Conservation (phyloP, 2,113 vertebrate genomes). For the human (Homo sapiens) region DNA sequence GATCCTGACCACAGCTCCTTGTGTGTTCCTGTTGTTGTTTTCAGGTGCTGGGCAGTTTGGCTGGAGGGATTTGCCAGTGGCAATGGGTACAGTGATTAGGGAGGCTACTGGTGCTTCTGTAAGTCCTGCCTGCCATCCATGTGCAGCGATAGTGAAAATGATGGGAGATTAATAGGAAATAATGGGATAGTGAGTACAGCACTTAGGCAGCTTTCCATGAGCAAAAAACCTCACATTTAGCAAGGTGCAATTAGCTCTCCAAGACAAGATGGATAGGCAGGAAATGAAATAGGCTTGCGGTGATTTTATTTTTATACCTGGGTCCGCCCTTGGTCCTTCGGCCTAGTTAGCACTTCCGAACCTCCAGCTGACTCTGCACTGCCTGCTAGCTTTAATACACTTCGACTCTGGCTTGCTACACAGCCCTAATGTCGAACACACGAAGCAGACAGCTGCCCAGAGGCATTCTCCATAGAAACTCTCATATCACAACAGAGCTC, state of each 20-base stretch:
- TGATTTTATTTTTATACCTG: conserved; percentile 70
- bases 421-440: conserved; percentile 72
- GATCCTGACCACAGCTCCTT: background rate
- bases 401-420: conserved; percentile 70
- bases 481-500: conserved; percentile 77
- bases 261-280: background rate
- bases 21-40: fast-evolving
- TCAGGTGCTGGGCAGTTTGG: no score
- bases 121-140: background rate
- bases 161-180: conserved; percentile 53
- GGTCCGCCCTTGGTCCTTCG: conserved; percentile 9
- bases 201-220: background rate
- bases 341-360: conserved; percentile 66
- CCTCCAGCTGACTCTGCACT: conserved; percentile 72
- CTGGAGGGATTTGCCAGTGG: background rate
- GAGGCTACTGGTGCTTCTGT: fast-evolving
- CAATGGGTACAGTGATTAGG: fast-evolving
- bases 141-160: background rate
- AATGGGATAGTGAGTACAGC: background rate
- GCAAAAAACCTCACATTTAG: background rate
- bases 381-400: conserved; percentile 77
- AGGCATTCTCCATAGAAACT: conserved; percentile 76
- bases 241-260: conserved; percentile 44
- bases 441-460: conserved; percentile 80
- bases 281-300: background rate